phyloP scores from a whole-genome alignment of 2,888 invertebrate species.

The Horisme vitalbata region DNA sequence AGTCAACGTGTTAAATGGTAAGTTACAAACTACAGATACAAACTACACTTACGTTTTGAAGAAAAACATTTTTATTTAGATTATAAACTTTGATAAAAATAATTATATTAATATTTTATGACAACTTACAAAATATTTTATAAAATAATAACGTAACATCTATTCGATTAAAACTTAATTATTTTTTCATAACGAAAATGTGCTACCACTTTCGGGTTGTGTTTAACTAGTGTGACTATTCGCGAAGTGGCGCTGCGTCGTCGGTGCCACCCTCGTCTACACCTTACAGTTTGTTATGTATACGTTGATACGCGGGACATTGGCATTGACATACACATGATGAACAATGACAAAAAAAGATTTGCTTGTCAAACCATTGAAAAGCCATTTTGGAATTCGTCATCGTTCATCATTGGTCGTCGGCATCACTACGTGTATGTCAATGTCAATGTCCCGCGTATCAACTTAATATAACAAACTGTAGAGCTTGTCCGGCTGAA shows the following conservation, averaged over 20 bases:
- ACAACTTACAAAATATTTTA: conserved; percentile 83
- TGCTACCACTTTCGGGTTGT: conserved; percentile 77
- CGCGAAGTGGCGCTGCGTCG: conserved; percentile 41
- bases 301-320: too few species aligned
- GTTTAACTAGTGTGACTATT: conserved; percentile 80
- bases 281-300: too few species aligned
- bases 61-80: conserved; percentile 84
- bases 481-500: too few species aligned
- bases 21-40: conserved; percentile 18
- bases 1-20: conserved; percentile 9
- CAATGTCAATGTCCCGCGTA: too few species aligned
- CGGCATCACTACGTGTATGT: too few species aligned
- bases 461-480: too few species aligned
- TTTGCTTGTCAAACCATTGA: too few species aligned
- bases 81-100: conserved; percentile 85
- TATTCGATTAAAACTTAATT: conserved; percentile 78
- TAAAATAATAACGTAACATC: conserved; percentile 83
- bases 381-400: too few species aligned
- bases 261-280: conserved; percentile 16
- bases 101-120: conserved; percentile 84
- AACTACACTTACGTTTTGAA: conserved; percentile 74
- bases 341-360: too few species aligned
- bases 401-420: too few species aligned
- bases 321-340: too few species aligned
- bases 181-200: conserved; percentile 76